Base-by-base conservation (phyloP, 2,113 vertebrate genomes). In the Agapornis roseicollis region DNA sequence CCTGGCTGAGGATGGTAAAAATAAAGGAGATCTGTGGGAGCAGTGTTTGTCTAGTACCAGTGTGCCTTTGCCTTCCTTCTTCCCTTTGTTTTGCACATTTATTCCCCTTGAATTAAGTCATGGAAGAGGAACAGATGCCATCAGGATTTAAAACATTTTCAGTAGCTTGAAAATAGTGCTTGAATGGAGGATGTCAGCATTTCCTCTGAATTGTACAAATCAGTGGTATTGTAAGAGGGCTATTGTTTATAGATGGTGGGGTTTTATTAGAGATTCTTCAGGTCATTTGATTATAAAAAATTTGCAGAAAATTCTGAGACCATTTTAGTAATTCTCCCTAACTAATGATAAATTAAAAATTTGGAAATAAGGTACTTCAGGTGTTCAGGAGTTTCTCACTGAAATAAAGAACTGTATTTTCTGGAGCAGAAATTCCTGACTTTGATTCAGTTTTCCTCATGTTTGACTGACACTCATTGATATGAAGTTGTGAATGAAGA, bases 131-230 rank as follows among this genome's bases (percentile, higher is more conserved):
- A 92, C 71, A 77, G 71, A 90, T 60, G 65, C 35, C 6, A 1
- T 70, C 50, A 86, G 80, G 68, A 80, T 81, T 86, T 85, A 81
- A 90, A 97, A 46, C 10, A 35, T 93, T 95, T 95, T 90, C 44
- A 69, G 79, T 93, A 69, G 17, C 44, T 88, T 88, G 84, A 87
- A 96, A 86, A 52, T 64, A 49, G 47, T 46, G 47, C 29, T 81
- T 90, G 65, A 82, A 85, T 95, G 79, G 55, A 88, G 46, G 27
- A 80, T 49, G 56, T 95, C 68, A 90, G 69, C 76, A 90, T 90
- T 95, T 96, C 83, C 72, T 88, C 83, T 89, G 56, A 90, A 90
- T 92, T 86, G 84, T 72, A 78, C 19, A 89, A 94, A 95, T 95
- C 85, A 94, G 76, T 88, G 44, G n/a, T 41, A 94, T 88, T 90